Evolutionary conservation across 1,140 invertebrate genomes (phyloP), one percentile per base, ranked within the genome.

Genomic region (Zophobas morio): DNA sequence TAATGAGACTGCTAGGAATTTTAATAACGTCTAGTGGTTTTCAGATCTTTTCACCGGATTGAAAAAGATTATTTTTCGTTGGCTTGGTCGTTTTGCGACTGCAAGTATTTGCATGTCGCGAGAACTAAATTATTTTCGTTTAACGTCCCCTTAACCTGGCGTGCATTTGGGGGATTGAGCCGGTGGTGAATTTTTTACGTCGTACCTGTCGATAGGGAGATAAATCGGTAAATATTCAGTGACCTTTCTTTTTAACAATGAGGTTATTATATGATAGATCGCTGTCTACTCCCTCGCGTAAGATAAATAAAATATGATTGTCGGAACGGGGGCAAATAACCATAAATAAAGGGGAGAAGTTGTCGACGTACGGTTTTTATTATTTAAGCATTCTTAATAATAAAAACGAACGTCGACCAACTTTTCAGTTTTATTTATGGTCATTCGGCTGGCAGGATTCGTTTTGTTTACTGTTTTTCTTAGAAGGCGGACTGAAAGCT

Each of bases 311-410:
- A 66, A 66, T 42, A 40, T 66, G 60, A 66, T 42, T 42, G 60
- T 36, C 60, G 20, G 20, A 51, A 20, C 49, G n/a, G 49, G 60
- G 2, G 42, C 39, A 66, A 66, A 66, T 66, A 57, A 57, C 54
- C 60, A 39, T 66, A 66, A 66, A 66, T 66, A 66, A 66, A 66
- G 42, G 8, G 8, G 20, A 4, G 39, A 42, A 66, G 37, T 66
- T 66, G 37, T 66, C 37, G 60, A 66, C 60, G 39, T 66, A 42
- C 39, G 35, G 20, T 66, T 42, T 66, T 66, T 66, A 66, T 66
- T 66, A 66, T 66, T 66, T 42, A 66, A 46, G 39, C 60, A 42
- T 63, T 63, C 57, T 63, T 63, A 63, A 63, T 63, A 63, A 63
- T 63, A 63, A 63, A 63, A 63, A 42, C 37, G 60, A 66, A 66